Base-by-base conservation (phyloP, 35 echinoderm and acorn worm genomes). In the Apostichopus japonicus region DNA sequence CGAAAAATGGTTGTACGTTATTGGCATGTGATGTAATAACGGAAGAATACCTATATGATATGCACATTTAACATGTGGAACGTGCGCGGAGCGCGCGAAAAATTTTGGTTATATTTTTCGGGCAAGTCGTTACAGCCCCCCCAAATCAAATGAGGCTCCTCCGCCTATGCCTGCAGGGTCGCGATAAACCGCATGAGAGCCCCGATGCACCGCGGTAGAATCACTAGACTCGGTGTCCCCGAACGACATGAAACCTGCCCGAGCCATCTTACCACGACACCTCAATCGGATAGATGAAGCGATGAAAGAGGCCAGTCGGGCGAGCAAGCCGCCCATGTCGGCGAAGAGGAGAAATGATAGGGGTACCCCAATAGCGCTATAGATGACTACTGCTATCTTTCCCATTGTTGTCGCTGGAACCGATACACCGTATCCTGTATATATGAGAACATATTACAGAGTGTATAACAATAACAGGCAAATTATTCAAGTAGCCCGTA, bases 261-360 rank as follows among this genome's bases (percentile, higher is more conserved):
- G 10, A 8, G n/a, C 10, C 8, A 15, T 23, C 5, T 79, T 23
- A 23, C 77, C 22, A 21, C 77, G 22, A 4, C 77, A 52, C 22
- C 44, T 23, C 21, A 10, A 10, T 79, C 77, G 77, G 22, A 23
- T 79, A 79, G 0, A 21, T 13, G 77, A 24, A 21, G 77, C 77
- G 77, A 21, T 79, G 9, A 13, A 10, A 21, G 77, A 79, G 22
- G 77, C 77, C 5, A 79, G 44, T 23, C 44, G 77, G 22, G 77
- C 77, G 22, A 79, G 77, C 21, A 79, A 52, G 10, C 77, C 77
- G 22, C 77, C 77, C 77, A 79, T 79, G 77, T 79, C 77, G 5
- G 77, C 77, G 77, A 79, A 23, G 9, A 79, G 22, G 0, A 79
- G 21, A 52, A 79, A 79, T 21, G 77, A 79, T 10, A 79, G n/a